These are phyloP conservation scores for Diceros bicornis DNA, from an alignment of 2,797 vertebrate species.

Conservation along the genomic window DNA sequence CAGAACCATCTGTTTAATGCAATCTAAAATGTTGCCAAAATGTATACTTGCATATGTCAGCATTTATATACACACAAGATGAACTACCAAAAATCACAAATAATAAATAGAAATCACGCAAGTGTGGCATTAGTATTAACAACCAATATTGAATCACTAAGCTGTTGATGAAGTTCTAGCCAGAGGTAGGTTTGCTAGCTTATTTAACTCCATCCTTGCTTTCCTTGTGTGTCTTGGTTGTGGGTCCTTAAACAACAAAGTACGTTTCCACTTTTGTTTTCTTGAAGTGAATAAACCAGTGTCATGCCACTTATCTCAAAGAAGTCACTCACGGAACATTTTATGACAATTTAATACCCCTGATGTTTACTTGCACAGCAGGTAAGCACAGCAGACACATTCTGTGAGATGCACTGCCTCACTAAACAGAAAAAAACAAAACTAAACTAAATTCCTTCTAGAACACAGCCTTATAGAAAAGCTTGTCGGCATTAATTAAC, in stretches of 20 bases:
- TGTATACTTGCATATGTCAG: neutral
- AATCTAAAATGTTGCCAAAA: neutral
- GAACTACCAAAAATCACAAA: neutral
- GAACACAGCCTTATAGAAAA: neutral
- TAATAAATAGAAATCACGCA: neutral
- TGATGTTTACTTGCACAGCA: neutral
- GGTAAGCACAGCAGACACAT: neutral
- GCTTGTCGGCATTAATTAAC: neutral
- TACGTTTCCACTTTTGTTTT: neutral
- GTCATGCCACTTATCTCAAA: neutral
- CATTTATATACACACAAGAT: neutral
- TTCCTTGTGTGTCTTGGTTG: neutral
- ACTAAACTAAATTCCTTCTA: neutral
- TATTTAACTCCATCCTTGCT: neutral
- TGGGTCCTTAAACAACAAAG: neutral
- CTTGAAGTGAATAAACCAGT: neutral
- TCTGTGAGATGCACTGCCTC: neutral
- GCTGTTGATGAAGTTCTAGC: neutral
- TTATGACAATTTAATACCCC: neutral
- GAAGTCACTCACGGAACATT: neutral
- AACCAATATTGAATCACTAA: neutral
- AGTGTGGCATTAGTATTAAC: neutral
- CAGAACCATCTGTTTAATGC: neutral
- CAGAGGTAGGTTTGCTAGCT: accelerated
- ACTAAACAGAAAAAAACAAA: neutral